Percentiles rank a stretch among this genome's conserved stretches.
Evolutionary conservation across 2,113 vertebrate genomes (phyloP).

Genomic region (Dicerorhinus sumatrensis): DNA sequence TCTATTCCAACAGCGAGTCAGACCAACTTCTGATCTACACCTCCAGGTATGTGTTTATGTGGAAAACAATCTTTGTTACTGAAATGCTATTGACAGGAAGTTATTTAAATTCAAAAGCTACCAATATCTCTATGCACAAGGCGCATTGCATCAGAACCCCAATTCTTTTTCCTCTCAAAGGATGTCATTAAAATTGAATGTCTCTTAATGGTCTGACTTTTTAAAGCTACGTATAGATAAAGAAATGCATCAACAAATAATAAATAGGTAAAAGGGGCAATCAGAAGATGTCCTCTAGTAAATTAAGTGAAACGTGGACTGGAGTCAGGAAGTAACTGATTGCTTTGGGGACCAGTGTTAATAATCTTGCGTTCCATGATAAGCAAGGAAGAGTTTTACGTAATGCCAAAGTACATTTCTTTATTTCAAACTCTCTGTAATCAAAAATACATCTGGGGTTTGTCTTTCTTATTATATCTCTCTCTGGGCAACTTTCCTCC

Average conservation of each 20-base stretch:
- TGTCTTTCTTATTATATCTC: background rate
- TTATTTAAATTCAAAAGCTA: slow-evolving; percentile 13
- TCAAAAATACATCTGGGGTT: background rate
- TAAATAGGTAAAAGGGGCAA: background rate
- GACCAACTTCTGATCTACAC: slow-evolving; percentile 93
- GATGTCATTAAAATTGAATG: slow-evolving; percentile 45
- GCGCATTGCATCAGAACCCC: background rate
- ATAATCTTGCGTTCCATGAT: slow-evolving; percentile 69
- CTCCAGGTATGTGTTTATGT: slow-evolving; percentile 91
- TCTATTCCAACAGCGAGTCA: slow-evolving; percentile 94
- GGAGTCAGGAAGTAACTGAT: background rate
- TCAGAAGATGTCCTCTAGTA: background rate
- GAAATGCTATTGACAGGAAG: slow-evolving; percentile 40
- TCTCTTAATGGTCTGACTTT: slow-evolving; percentile 19
- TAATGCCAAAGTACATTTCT: slow-evolving; percentile 74
- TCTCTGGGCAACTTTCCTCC: background rate
- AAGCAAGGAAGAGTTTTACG: slow-evolving; percentile 78
- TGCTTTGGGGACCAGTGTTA: background rate
- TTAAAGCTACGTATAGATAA: background rate
- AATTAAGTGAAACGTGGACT: background rate
- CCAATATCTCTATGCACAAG: background rate
- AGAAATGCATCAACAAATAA: slow-evolving; percentile 2
- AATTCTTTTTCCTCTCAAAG: background rate
- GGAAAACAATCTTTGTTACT: slow-evolving; percentile 62
- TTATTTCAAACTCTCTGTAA: slow-evolving; percentile 70